Evolutionary conservation across 2,888 invertebrate species (phyloP).

Genomic region (Mesorhabditis spiculigera): DNA sequence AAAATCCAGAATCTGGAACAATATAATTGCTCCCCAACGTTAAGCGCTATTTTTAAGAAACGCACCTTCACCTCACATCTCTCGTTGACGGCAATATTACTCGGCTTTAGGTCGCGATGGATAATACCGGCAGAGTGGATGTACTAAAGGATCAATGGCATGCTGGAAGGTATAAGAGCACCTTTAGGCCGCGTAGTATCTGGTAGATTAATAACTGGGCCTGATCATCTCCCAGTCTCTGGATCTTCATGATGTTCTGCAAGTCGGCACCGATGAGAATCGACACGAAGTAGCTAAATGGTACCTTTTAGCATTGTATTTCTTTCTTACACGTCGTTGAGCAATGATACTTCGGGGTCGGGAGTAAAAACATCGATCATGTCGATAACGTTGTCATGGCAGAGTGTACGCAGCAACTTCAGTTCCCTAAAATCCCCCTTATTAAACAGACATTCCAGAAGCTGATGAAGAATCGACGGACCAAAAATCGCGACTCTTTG

Average conservation of each 20-base stretch:
- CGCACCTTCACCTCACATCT: constrained; percentile 83
- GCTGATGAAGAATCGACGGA: not conserved
- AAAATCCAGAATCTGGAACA: constrained; percentile 65
- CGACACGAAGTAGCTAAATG: constrained; percentile 80
- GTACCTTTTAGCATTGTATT: constrained; percentile 3
- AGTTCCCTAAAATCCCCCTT: constrained; percentile 70
- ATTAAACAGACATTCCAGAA: too few relatives aligned
- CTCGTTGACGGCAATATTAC: constrained; percentile 98
- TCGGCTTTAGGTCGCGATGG: constrained; percentile 94
- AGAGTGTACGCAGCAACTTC: constrained; percentile 92
- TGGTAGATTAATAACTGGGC: constrained; percentile 98
- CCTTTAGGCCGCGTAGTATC: constrained; percentile 88
- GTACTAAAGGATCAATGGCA: constrained; percentile 65
- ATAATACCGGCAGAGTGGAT: constrained; percentile 97
- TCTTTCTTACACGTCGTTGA: constrained; percentile 50
- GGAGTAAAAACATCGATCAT: constrained; percentile 54
- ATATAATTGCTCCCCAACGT: not conserved
- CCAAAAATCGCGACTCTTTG: not conserved
- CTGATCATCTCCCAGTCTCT: constrained; percentile 92
- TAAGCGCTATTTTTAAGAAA: constrained; percentile 64
- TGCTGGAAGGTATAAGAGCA: constrained; percentile 15
- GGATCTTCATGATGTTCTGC: constrained; percentile 94
- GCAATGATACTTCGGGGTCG: constrained; percentile 30
- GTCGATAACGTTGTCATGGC: constrained; percentile 90
- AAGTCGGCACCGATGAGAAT: constrained; percentile 98